A percentile compares a stretch with the other conserved stretches of the same genome.
phyloP scores from a whole-genome alignment of 2,113 vertebrate genomes.

The Desmodus rotundus region DNA sequence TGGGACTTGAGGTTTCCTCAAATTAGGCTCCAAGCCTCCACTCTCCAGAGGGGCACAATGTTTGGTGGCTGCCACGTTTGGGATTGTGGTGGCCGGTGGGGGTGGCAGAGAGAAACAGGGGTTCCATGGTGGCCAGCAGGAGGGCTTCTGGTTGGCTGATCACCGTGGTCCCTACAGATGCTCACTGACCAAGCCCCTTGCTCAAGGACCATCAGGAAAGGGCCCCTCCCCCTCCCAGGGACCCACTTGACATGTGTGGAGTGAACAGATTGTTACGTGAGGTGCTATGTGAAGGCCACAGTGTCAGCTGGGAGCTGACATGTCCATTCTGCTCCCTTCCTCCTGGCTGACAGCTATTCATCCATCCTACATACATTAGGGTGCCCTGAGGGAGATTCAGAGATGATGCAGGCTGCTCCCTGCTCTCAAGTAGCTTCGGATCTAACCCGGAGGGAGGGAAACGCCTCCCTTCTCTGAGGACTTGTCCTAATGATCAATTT shows the following conservation, averaged over 20 bases:
- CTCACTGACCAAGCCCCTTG: background rate
- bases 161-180: background rate
- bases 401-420: background rate
- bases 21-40: background rate
- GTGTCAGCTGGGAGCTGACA: background rate
- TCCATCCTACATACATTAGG: fast-evolving
- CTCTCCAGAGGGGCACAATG: fast-evolving
- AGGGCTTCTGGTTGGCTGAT: background rate
- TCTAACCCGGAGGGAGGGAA: background rate
- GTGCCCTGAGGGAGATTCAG: background rate
- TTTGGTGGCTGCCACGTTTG: background rate
- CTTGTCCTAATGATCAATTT: fast-evolving
- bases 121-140: fast-evolving
- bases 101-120: background rate
- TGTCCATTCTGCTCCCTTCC: fast-evolving
- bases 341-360: fast-evolving
- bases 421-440: background rate
- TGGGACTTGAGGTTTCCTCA: fast-evolving
- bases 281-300: fast-evolving
- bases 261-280: fast-evolving
- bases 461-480: background rate
- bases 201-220: background rate
- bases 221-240: background rate
- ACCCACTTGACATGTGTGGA: background rate
- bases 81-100: background rate